phyloP scores from a whole-genome alignment of 2,888 invertebrate species.

The Conus canariensis region DNA sequence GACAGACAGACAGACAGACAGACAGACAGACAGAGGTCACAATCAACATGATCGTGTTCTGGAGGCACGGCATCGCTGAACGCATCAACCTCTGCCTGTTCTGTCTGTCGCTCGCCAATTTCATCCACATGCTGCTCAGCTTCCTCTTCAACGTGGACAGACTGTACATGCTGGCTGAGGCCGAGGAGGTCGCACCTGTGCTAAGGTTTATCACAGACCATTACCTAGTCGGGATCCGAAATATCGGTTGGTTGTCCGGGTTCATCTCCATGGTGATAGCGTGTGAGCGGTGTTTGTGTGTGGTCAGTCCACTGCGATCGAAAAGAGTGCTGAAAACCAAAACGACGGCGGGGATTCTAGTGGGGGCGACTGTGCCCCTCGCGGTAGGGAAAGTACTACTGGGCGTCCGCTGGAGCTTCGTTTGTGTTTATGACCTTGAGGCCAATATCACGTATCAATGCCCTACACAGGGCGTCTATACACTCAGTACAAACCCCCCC shows the following conservation, averaged over 20 bases:
- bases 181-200: not conserved
- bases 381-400: not conserved
- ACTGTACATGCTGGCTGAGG: not conserved
- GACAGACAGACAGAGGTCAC: no score
- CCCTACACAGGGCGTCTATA: not conserved
- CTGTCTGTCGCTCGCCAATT: not conserved
- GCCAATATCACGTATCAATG: not conserved
- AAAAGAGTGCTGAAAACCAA: not conserved
- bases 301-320: not conserved
- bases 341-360: not conserved
- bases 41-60: conserved; percentile 9
- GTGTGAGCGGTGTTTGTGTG: not conserved
- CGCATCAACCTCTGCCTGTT: conserved; percentile 13
- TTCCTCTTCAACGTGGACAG: conserved; percentile 4
- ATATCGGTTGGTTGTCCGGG: not conserved
- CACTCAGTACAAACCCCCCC: not conserved
- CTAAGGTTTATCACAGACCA: not conserved
- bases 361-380: not conserved
- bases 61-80: not conserved
- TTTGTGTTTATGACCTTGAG: not conserved
- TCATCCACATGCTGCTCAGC: not conserved
- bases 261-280: not conserved
- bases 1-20: no score
- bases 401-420: not conserved
- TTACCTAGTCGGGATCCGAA: not conserved